Evolutionary conservation across 30 jellyfish, hydroid and myxozoan species (phyloP), one percentile per base, ranked within the genome.

Genomic region (Nemopilema nomurai): DNA sequence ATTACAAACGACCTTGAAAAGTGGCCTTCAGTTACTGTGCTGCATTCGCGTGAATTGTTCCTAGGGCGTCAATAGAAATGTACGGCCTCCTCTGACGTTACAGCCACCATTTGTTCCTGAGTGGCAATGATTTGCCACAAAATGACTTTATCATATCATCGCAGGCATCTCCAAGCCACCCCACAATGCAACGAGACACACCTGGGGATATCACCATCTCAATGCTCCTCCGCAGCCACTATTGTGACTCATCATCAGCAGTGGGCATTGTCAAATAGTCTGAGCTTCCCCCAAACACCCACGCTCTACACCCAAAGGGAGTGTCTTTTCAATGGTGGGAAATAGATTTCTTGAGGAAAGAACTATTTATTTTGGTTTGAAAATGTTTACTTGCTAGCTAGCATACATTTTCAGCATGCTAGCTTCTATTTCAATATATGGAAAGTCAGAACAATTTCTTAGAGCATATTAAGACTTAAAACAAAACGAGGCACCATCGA

Each of bases 81-180:
- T 3, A 6, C 57, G 57, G 13, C 13, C 57, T 6, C 13, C 6
- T 41, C 57, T 25, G 66, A 17, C 82, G n/a, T 28, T 18, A 25
- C 26, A 30, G 9, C 30, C 4, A 49, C 78, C 24, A 68, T 19
- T 30, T 41, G 21, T 20, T 20, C 78, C 33, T 19, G 33, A 26
- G 33, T 30, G 33, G 33, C 33, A 68, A 63, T 4, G 28, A 20
- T 21, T 20, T 21, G 30, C 28, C 80, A 62, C 64, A 65, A 62
- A 28, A 76, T 76, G 86, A 76, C 86, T 76, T 77, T 62, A 77
- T 29, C 26, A 13, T 41, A 41, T 41, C 57, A 67, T 4, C 67
- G 21, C 1, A 26, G 87, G 32, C 20, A 65, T 77, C 87, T 68
- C 87, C 87, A 77, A 31, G 76, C 87, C 64, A 51, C 65, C 87